These are phyloP conservation scores for Scaptodrosophila latifasciaeformis DNA, from an alignment of 2,888 invertebrate species.

Conservation along the genomic window DNA sequence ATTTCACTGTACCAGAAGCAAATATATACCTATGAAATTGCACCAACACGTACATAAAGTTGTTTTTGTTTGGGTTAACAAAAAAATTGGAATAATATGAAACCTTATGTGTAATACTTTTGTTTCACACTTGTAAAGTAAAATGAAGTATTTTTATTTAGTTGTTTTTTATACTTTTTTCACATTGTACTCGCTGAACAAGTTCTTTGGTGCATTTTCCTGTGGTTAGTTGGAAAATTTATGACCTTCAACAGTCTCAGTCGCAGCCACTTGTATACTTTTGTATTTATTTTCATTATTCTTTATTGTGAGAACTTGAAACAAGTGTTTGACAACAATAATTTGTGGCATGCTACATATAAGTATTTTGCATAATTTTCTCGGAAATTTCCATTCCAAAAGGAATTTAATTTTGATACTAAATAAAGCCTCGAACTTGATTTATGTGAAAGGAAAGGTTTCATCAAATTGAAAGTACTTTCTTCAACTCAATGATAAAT, in stretches of 20 bases:
- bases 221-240: constrained; percentile 5
- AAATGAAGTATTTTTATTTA: neutral
- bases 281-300: too few relatives aligned
- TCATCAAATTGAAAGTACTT: too few relatives aligned
- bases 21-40: too few relatives aligned
- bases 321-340: constrained; percentile 5
- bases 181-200: neutral
- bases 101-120: neutral
- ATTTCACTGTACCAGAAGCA: too few relatives aligned
- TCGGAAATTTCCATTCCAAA: neutral
- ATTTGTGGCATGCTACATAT: neutral
- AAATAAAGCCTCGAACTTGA: neutral
- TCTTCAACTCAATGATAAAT: too few relatives aligned
- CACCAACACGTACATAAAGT: too few relatives aligned
- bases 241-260: too few relatives aligned
- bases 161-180: too few relatives aligned
- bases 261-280: neutral
- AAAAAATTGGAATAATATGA: too few relatives aligned
- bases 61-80: too few relatives aligned
- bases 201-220: neutral
- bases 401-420: neutral
- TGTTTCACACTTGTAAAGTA: neutral
- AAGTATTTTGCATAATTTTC: neutral
- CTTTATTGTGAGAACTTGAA: neutral
- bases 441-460: too few relatives aligned